These are phyloP conservation scores for Pachliopta kotzebuea DNA, from an alignment of 2,888 invertebrate genomes.

Conservation along the genomic window DNA sequence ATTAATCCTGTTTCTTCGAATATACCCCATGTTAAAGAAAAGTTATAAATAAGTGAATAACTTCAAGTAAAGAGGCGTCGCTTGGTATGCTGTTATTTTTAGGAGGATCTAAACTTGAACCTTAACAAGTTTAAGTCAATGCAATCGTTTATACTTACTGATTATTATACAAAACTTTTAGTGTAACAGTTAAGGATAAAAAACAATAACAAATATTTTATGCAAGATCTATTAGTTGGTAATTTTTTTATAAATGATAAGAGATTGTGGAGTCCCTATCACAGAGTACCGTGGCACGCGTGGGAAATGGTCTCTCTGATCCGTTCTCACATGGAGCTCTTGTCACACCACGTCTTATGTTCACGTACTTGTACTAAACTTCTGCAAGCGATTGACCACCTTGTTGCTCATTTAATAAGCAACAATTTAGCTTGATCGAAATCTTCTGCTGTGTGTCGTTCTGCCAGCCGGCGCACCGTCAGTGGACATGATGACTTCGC, in stretches of 20 bases:
- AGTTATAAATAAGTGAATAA: no score
- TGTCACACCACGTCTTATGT: slow-evolving; percentile 24
- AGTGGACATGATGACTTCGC: slow-evolving; percentile 30
- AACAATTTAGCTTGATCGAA: neutral
- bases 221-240: neutral
- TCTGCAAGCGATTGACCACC: neutral
- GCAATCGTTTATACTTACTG: no score
- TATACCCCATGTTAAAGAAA: no score
- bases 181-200: no score
- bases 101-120: no score
- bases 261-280: slow-evolving; percentile 19
- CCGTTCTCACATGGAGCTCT: slow-evolving; percentile 30
- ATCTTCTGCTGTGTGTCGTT: slow-evolving; percentile 6
- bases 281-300: slow-evolving; percentile 28
- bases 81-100: no score
- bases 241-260: neutral
- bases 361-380: slow-evolving; percentile 7
- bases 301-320: slow-evolving; percentile 31
- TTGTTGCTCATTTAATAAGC: neutral
- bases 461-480: slow-evolving; percentile 15
- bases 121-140: no score
- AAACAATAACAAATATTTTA: no score
- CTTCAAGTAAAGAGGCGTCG: no score
- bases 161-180: no score
- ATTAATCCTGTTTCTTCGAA: no score